Base-by-base conservation (phyloP, 2,888 invertebrate species). In the Timema podura region DNA sequence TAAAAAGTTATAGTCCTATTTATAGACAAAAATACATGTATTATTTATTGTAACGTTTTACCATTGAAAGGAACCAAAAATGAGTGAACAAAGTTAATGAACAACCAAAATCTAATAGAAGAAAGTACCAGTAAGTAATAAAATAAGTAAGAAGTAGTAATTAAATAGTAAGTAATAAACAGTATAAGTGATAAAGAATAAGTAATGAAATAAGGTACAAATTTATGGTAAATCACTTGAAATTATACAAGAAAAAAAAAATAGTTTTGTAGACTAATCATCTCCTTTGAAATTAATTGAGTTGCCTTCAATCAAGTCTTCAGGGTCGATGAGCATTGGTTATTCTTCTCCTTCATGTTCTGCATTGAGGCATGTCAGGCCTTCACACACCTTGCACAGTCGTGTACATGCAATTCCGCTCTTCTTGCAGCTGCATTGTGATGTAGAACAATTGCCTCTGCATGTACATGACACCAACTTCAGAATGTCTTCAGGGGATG, bases 351-450 rank as follows among this genome's bases (percentile, higher is more conserved):
- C n/a, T n/a, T n/a, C n/a, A n/a, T n/a, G n/a, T n/a, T n/a, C n/a
- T n/a, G n/a, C n/a, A n/a, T n/a, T n/a, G n/a, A n/a, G n/a, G n/a
- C n/a, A n/a, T n/a, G n/a, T n/a, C n/a, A n/a, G n/a, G n/a, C n/a
- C n/a, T n/a, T n/a, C n/a, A n/a, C n/a, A n/a, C n/a, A n/a, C n/a
- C n/a, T n/a, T n/a, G n/a, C n/a, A n/a, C n/a, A 49, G 49, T 49
- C 49, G 49, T 49, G 49, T 49, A 10, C 49, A 49, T 49, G 49
- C 49, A 10, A 49, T 11, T 49, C 49, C 49, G 11, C 49, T 49
- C 49, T 49, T 49, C 49, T 49, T 49, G 49, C 49, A 49, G 49
- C 49, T 49, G 49, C 49, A 49, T 49, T 49, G 49, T 49, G 49
- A 49, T 49, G 49, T 49, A 49, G 11, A 10, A 49, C 49, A 49